phyloP scores from a whole-genome alignment of 1,140 invertebrate genomes.

The Harpegnathos saltator region DNA sequence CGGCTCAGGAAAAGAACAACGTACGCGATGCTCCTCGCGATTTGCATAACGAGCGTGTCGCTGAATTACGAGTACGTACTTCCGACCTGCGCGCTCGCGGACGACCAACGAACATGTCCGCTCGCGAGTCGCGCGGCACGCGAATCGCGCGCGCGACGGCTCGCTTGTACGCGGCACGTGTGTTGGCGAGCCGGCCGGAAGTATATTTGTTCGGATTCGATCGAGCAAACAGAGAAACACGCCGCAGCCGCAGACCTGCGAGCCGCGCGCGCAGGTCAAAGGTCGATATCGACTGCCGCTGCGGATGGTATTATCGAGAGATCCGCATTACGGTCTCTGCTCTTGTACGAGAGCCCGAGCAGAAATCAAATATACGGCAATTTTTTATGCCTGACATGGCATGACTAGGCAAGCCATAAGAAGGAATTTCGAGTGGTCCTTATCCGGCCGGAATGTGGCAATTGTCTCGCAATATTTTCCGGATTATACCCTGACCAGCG shows the following conservation, averaged over 20 bases:
- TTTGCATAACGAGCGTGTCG: background rate
- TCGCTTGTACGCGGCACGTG: background rate
- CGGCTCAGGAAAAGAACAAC: background rate
- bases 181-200: background rate
- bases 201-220: conserved; percentile 35
- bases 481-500: too few relatives aligned
- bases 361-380: too few relatives aligned
- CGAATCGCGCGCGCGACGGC: too few relatives aligned
- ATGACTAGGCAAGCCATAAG: too few relatives aligned
- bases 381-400: too few relatives aligned
- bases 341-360: background rate
- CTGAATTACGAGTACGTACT: too few relatives aligned
- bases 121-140: too few relatives aligned
- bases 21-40: background rate
- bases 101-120: background rate
- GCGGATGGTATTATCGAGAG: conserved; percentile 18
- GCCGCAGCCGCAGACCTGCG: background rate
- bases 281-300: conserved; percentile 35
- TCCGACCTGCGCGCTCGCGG: background rate
- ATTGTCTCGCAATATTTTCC: too few relatives aligned
- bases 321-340: conserved; percentile 27
- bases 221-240: conserved; percentile 24
- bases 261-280: conserved; percentile 6
- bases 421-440: too few relatives aligned
- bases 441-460: too few relatives aligned